Conservation (phyloP, 2,797 vertebrate species). For the Myotis pilosus region DNA sequence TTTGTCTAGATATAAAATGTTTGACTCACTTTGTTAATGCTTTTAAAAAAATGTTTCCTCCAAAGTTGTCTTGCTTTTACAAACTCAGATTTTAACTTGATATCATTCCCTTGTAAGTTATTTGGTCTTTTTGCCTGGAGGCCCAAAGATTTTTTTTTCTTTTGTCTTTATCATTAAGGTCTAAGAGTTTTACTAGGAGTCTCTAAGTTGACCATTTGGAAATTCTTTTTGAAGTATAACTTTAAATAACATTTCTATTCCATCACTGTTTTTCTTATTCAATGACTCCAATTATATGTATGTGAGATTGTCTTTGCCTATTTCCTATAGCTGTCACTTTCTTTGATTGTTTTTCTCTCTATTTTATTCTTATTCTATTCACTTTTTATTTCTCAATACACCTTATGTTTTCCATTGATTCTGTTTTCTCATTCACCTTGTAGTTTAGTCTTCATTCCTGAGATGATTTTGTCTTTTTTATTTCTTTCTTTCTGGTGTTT, state of each 20-base stretch:
- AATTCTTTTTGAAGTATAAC: background rate
- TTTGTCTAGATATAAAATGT: background rate
- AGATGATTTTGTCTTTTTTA: background rate
- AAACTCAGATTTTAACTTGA: background rate
- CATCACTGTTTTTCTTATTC: background rate
- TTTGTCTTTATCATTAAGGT: background rate
- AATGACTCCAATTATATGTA: slow-evolving; percentile 56
- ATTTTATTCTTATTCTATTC: background rate
- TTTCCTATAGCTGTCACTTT: background rate
- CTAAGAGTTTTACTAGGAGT: background rate
- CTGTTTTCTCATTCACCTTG: background rate
- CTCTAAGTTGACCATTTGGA: background rate
- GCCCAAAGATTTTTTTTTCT: background rate
- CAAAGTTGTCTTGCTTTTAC: background rate
- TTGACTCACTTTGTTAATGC: background rate
- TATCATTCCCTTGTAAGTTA: background rate
- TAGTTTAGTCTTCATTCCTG: background rate
- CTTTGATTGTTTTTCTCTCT: background rate
- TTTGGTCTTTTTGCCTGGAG: background rate
- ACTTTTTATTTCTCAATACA: background rate
- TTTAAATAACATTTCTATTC: background rate
- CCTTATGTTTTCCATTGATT: background rate
- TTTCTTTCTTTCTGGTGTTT: background rate
- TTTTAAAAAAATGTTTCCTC: background rate
- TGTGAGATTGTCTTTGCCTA: slow-evolving; percentile 53